A percentile compares a stretch with the other conserved stretches of the same genome.
Conservation (phyloP, 1,140 invertebrate genomes). For the Drosophila grimshawi region DNA sequence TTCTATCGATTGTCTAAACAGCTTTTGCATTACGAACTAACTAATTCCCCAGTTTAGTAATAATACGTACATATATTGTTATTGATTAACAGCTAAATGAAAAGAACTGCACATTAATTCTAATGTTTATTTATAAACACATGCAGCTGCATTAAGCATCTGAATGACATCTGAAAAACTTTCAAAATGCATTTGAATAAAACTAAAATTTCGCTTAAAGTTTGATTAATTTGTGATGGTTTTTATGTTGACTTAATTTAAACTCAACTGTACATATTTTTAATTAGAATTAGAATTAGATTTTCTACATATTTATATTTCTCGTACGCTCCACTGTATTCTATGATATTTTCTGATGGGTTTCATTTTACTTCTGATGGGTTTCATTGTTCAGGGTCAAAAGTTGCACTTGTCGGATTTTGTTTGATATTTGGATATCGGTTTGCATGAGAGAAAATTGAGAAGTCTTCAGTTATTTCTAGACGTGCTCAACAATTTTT, state of each 20-base stretch:
- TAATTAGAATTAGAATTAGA: no score
- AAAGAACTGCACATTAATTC: constrained; percentile 63
- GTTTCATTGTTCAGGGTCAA: neutral
- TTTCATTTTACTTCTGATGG: no score
- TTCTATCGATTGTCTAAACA: constrained; percentile 56
- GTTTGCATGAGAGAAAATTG: neutral
- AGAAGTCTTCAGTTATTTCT: neutral
- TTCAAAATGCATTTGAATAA: constrained; percentile 76
- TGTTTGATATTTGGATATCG: constrained; percentile 2
- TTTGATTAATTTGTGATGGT: neutral
- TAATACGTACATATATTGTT: constrained; percentile 53
- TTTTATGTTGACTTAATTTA: neutral
- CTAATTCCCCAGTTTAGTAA: constrained; percentile 52
- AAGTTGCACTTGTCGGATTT: neutral
- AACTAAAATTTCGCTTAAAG: constrained; percentile 52
- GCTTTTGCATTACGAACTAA: constrained; percentile 65
- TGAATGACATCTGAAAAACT: constrained; percentile 31
- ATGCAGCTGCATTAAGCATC: constrained; percentile 5
- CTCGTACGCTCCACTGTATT: no score
- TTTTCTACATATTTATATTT: no score
- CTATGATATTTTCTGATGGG: no score
- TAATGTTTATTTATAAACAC: constrained; percentile 66
- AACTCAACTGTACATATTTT: no score
- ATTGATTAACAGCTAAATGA: constrained; percentile 64
- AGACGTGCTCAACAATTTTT: neutral